Evolutionary conservation across 2,888 invertebrate genomes (phyloP).

Genomic region (Heliconius erato): DNA sequence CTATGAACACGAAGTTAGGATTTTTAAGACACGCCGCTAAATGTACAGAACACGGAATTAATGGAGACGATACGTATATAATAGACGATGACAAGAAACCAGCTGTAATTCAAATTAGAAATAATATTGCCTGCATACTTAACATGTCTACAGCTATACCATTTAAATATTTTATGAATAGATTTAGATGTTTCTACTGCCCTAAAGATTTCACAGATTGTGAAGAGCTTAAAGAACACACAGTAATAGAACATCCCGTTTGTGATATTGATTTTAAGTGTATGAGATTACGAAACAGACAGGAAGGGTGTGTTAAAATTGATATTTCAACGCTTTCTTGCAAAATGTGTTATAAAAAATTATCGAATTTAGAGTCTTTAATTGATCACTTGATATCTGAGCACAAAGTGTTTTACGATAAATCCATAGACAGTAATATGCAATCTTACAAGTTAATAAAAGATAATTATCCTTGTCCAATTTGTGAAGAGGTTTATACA

Average conservation of each 20-base stretch:
- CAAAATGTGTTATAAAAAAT: conserved; percentile 63
- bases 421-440: conserved; percentile 61
- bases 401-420: conserved; percentile 64
- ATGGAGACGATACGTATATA: conserved; percentile 50
- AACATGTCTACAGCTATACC: conserved; percentile 77
- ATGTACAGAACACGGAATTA: conserved; percentile 57
- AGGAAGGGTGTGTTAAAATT: conserved; percentile 71
- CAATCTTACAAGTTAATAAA: conserved; percentile 66
- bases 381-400: conserved; percentile 65
- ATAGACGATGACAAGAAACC: conserved; percentile 57
- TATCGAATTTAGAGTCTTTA: conserved; percentile 60
- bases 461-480: conserved; percentile 69
- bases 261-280: conserved; percentile 69
- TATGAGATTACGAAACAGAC: conserved; percentile 66
- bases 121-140: conserved; percentile 67
- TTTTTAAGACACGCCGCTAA: conserved; percentile 69
- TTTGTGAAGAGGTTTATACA: conserved; percentile 63
- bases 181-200: conserved; percentile 77
- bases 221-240: conserved; percentile 69
- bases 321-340: conserved; percentile 69
- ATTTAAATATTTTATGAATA: conserved; percentile 72
- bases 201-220: conserved; percentile 68
- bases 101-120: conserved; percentile 63
- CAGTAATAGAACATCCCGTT: conserved; percentile 66
- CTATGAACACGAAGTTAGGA: conserved; percentile 66